Evolutionary conservation across 2,888 invertebrate species (phyloP), one percentile per base, ranked within the genome.

Genomic region (Macaria notata): DNA sequence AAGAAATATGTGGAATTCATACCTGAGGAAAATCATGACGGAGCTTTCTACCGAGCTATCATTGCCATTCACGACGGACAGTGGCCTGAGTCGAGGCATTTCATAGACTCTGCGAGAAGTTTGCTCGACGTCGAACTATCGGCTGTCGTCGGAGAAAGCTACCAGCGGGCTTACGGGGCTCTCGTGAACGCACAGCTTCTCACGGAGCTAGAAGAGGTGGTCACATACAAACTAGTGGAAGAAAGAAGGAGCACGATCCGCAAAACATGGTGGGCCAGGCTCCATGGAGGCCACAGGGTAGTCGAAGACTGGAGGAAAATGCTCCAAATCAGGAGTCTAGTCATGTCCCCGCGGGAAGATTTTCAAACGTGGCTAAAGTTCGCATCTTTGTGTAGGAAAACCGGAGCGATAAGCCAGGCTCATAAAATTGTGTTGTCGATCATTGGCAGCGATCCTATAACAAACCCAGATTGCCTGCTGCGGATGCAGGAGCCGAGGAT

Each of bases 221-320:
- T 99, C 49, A 98, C 99, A 69, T 99, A 97, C 79, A 98, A 98
- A 82, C 87, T 99, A 38, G 95, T 99, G n/a, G 97, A 98, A 0
- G 99, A 99, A 80, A 92, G 98, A 52, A 92, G 98, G 53, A 93
- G 93, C 46, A 93, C 94, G 3, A 95, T 98, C 51, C 94, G 95
- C 50, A 92, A 93, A 48, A 95, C 98, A 93, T 99, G 99, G 99
- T 98, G 98, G 98, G 95, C 97, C 62, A 93, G 99, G 61, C 86
- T 99, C 31, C 98, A 97, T 79, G 98, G 98, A 0, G 99, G 99
- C 9, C 98, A 99, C 76, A 93, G 96, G 44, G 93, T 98, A 47
- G 98, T 99, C 0, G 99, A 99, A 81, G 99, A 99, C 81, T 99
- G 99, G 99, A 97, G 99, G 69, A 95, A 96, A 73, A 97, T 99